Percentiles rank a stretch among this genome's conserved stretches.
Conservation (phyloP, 1,140 invertebrate genomes). For the Euura saliciscinereae region DNA sequence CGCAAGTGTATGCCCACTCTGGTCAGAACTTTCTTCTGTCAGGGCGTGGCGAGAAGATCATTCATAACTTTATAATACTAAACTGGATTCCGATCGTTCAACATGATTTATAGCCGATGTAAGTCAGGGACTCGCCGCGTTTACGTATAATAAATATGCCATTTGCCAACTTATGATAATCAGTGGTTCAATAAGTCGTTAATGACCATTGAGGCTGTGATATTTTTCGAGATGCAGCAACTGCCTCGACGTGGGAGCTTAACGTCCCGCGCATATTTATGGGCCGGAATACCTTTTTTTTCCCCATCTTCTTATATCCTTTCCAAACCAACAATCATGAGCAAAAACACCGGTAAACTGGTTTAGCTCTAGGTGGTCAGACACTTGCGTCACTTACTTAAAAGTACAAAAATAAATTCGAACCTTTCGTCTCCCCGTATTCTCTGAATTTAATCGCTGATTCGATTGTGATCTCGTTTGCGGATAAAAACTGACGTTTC, state of each 20-base stretch:
- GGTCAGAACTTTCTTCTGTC: not conserved
- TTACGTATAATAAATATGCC: slow-evolving; percentile 2
- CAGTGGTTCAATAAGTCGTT: not conserved
- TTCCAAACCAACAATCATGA: not conserved
- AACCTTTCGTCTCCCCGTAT: too few species aligned
- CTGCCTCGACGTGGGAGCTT: not conserved
- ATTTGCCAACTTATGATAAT: slow-evolving; percentile 5
- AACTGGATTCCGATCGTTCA: not conserved
- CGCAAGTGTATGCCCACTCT: not conserved
- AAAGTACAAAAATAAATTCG: not conserved
- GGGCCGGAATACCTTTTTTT: not conserved
- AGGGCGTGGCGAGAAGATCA: not conserved
- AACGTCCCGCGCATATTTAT: not conserved
- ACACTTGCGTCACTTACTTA: not conserved
- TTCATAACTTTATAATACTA: slow-evolving; percentile 7
- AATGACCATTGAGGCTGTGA: not conserved
- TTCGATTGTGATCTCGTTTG: not conserved
- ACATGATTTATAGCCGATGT: not conserved
- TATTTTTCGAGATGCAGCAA: not conserved
- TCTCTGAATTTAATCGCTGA: not conserved
- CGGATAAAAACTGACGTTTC: not conserved
- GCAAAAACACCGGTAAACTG: not conserved
- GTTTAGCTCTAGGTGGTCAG: not conserved
- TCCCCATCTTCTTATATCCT: too few species aligned
- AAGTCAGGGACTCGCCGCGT: not conserved